Conservation (phyloP, 2,888 invertebrate species). For the Prosopocoilus inquinatus region DNA sequence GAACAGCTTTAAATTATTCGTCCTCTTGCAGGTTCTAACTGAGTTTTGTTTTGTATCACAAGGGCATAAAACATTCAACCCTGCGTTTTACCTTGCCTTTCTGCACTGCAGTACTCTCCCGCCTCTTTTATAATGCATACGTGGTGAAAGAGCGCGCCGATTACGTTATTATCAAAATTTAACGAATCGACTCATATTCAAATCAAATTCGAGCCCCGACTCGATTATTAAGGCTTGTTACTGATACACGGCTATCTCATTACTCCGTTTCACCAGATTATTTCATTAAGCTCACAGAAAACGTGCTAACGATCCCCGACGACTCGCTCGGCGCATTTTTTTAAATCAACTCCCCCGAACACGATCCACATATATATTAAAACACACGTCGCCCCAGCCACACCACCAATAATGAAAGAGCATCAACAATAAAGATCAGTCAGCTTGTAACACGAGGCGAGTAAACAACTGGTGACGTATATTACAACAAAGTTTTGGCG, state of each 20-base stretch:
- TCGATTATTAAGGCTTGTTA: conserved; percentile 14
- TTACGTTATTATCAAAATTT: conserved; percentile 14
- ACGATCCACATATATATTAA: too few relatives aligned
- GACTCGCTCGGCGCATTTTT: too few relatives aligned
- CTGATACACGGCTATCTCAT: background rate
- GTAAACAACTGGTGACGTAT: conserved; percentile 37
- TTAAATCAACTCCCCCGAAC: too few relatives aligned
- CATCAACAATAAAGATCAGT: conserved; percentile 11
- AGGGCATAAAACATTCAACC: conserved; percentile 27
- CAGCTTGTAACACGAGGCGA: conserved; percentile 22
- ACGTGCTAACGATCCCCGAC: background rate
- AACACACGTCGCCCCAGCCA: too few relatives aligned
- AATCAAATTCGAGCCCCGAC: conserved; percentile 12
- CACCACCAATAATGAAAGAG: conserved; percentile 1
- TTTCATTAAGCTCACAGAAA: background rate
- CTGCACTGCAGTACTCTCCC: conserved; percentile 18
- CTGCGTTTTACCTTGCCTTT: conserved; percentile 20
- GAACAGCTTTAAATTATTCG: conserved; percentile 29
- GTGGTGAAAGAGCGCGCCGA: conserved; percentile 6
- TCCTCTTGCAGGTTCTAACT: conserved; percentile 25
- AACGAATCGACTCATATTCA: conserved; percentile 9
- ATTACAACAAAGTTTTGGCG: conserved; percentile 37
- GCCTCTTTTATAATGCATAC: conserved; percentile 20
- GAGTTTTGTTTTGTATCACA: conserved; percentile 28
- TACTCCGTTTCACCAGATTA: background rate